phyloP scores from a whole-genome alignment of 2,113 vertebrate genomes.

The Anas platyrhynchos region DNA sequence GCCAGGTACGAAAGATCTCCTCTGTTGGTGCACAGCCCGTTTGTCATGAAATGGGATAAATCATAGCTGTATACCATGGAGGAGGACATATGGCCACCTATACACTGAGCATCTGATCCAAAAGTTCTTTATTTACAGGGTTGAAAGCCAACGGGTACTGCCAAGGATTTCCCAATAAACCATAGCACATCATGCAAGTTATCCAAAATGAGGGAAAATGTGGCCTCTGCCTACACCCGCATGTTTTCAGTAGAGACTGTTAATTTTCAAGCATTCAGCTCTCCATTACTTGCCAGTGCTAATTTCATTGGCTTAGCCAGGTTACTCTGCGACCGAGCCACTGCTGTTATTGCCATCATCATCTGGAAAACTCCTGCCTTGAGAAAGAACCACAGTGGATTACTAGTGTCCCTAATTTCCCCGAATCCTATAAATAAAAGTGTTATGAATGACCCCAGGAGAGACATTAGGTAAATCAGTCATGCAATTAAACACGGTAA shows the following conservation, averaged over 20 bases:
- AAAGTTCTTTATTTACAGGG: neutral
- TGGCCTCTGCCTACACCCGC: neutral
- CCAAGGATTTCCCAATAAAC: neutral
- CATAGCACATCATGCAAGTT: neutral
- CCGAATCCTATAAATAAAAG: slow-evolving; percentile 45
- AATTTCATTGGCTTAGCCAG: neutral
- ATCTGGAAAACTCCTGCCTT: neutral
- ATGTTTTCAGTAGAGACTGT: neutral
- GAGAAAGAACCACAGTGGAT: neutral
- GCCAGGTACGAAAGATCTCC: neutral
- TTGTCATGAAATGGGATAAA: neutral
- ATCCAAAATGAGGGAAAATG: neutral
- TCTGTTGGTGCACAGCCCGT: neutral
- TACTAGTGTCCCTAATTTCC: slow-evolving; percentile 17
- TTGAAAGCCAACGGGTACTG: neutral
- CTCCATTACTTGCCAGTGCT: neutral
- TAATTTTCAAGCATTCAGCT: neutral
- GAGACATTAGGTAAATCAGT: slow-evolving; percentile 30
- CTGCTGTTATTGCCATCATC: neutral
- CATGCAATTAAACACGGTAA: slow-evolving; percentile 11
- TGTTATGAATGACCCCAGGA: slow-evolving; percentile 31
- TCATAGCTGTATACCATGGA: neutral
- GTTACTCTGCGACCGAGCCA: neutral
- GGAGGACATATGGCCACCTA: neutral
- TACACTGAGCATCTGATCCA: neutral